Evolutionary conservation across 2,797 vertebrate genomes (phyloP), one percentile per base, ranked within the genome.

Genomic region (Clarias fuscus): DNA sequence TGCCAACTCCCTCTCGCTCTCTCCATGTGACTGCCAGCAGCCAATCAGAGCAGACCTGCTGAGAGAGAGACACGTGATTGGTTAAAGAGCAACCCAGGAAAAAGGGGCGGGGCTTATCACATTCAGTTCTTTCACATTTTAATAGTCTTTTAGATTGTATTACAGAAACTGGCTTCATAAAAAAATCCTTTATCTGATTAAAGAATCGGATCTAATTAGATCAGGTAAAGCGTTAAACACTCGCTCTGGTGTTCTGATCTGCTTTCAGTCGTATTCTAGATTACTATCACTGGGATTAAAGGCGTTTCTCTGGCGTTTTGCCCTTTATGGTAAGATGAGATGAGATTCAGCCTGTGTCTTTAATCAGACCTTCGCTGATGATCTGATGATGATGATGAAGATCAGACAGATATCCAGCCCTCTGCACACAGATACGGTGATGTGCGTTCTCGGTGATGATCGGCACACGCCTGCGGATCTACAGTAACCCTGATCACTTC

Each of bases 401-500:
- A 37, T 71, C 65, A 2, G 65, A 68, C 65, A 30, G n/a, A 30
- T 67, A 15, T 30, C 43, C 43, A 8, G 43, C 43, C 43, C 43
- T 43, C 43, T 48, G 33, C 33, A 33, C 33, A 68, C 65, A 30
- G n/a, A 33, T 30, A 43, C 43, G 3, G 37, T 22, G 70, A 40
- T 43, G 67, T 68, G 13, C 22, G 1, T 20, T 71, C n/a, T 73
- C n/a, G n/a, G 1, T 43, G 53, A 4, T 20, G 33, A 58, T 77
- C 53, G 7, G 20, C 20, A 80, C 58, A n/a, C 59, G n/a, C 33
- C 59, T 62, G 59, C 84, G 24, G 89, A 89, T 87, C 89, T 86
- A 87, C 27, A 85, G 62, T 85, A 83, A 87, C 88, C 85, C 85
- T 83, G 73, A 90, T 91, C 78, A 86, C 22, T 90, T 88, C 83